Evolutionary conservation across 2,113 vertebrate species (phyloP).

Genomic region (Spheniscus mendiculus): DNA sequence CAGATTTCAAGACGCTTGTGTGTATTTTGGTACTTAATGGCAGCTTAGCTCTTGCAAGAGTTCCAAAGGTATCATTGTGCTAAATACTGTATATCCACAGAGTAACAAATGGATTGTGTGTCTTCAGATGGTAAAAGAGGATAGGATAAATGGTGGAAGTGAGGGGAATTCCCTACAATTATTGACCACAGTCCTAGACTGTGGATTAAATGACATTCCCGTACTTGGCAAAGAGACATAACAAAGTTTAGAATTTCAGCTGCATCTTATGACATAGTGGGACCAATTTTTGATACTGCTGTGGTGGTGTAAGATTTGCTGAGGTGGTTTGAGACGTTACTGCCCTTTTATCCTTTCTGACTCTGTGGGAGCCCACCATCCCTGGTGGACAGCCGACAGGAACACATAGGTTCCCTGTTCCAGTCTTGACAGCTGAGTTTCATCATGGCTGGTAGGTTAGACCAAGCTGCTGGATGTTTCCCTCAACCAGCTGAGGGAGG

Average conservation of each 20-base stretch:
- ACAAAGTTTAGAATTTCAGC: not conserved
- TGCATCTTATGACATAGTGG: not conserved
- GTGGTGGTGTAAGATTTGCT: not conserved
- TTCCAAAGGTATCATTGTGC: not conserved
- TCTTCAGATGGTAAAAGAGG: not conserved
- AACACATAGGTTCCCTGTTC: not conserved
- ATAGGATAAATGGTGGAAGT: not conserved
- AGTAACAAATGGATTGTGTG: not conserved
- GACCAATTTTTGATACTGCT: not conserved
- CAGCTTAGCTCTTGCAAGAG: not conserved
- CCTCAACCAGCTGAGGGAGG: not conserved
- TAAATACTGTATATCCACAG: not conserved
- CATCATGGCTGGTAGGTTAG: not conserved
- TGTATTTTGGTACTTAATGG: slow-evolving; percentile 34
- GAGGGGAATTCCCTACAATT: not conserved
- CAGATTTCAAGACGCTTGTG: slow-evolving; percentile 32
- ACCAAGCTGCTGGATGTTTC: not conserved
- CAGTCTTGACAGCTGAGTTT: not conserved
- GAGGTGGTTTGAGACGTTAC: not conserved
- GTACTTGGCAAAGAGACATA: not conserved
- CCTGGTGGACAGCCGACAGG: not conserved
- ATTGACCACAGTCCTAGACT: not conserved
- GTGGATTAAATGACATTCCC: not conserved
- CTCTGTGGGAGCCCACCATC: fast-evolving
- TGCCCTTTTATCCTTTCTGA: not conserved